phyloP scores from a whole-genome alignment of 1,140 invertebrate genomes.

The Hormaphis cornu region DNA sequence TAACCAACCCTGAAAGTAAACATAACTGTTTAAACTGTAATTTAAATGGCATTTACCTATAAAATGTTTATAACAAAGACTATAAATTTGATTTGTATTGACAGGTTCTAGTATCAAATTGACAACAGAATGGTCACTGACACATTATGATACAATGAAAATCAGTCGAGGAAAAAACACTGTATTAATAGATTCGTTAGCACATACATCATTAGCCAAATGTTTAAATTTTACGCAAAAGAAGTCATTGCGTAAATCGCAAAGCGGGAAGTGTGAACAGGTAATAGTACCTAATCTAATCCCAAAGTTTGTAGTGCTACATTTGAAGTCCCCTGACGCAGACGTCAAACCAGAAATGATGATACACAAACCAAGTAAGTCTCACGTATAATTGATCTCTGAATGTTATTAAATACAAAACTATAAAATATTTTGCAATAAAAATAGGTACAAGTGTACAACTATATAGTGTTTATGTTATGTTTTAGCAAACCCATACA shows the following conservation, averaged over 20 bases:
- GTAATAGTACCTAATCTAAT: background rate
- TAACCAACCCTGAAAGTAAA: no score
- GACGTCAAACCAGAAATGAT: background rate
- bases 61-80: no score
- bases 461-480: background rate
- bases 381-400: no score
- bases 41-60: no score
- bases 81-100: no score
- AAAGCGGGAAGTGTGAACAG: background rate
- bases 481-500: constrained; percentile 6
- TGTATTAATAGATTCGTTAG: background rate
- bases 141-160: background rate
- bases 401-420: no score
- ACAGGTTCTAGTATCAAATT: background rate
- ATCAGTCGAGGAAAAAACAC: background rate
- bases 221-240: background rate
- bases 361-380: background rate
- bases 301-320: background rate
- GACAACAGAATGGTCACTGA: background rate
- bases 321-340: background rate
- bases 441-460: background rate
- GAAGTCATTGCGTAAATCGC: background rate
- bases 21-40: no score
- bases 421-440: no score
- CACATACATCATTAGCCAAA: background rate